Evolutionary conservation across 2,113 vertebrate species (phyloP).

Genomic region (Ochotona curzoniae): DNA sequence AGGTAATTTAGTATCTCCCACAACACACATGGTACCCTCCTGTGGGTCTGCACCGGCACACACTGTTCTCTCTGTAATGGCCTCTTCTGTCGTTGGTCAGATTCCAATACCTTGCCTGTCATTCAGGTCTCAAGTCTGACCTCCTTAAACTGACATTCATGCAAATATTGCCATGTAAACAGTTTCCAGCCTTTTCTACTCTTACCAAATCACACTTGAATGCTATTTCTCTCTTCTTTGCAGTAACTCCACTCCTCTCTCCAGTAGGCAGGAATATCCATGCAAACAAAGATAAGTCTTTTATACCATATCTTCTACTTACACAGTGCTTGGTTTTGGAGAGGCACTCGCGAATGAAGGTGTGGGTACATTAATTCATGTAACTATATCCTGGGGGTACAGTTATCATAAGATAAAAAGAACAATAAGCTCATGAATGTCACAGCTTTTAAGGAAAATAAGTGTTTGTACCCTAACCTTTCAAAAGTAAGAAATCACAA

Average conservation of each 20-base stretch:
- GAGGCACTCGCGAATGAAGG: not conserved
- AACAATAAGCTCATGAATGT: not conserved
- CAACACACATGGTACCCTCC: not conserved
- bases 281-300: not conserved
- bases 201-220: not conserved
- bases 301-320: not conserved
- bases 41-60: rapidly evolving
- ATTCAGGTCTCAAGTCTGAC: not conserved
- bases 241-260: not conserved
- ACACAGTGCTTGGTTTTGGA: not conserved
- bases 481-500: conserved; percentile 10
- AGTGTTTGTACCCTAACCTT: not conserved
- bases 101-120: not conserved
- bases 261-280: not conserved
- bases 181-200: not conserved
- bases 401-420: not conserved
- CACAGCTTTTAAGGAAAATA: conserved; percentile 25
- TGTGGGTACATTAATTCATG: not conserved
- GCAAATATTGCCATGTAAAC: not conserved
- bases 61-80: rapidly evolving
- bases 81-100: not conserved
- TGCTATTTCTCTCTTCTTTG: not conserved
- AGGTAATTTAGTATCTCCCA: not conserved
- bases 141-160: not conserved
- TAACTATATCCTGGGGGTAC: not conserved